Conservation (phyloP, 1,140 invertebrate genomes). For the Drosophila virilis region DNA sequence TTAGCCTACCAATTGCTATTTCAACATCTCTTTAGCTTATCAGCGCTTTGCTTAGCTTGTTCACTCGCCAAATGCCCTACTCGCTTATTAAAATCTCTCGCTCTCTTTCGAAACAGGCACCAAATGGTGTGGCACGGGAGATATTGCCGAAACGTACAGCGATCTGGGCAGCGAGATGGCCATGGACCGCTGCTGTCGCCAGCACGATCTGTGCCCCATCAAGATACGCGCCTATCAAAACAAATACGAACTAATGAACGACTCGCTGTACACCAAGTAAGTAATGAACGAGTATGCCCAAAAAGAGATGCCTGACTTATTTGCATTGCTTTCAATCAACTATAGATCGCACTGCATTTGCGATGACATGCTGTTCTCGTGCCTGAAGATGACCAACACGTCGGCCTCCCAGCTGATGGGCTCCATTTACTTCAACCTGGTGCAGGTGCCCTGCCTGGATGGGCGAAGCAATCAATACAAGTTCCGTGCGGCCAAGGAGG, state of each 20-base stretch:
- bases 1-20: background rate
- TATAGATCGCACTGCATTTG: constrained; percentile 92
- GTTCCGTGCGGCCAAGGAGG: constrained; percentile 78
- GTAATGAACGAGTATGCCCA: constrained; percentile 20
- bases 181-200: constrained; percentile 93
- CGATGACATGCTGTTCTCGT: constrained; percentile 92
- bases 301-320: background rate
- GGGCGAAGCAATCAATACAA: constrained; percentile 84
- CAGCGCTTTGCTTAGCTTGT: background rate
- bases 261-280: constrained; percentile 93
- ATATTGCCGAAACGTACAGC: constrained; percentile 92
- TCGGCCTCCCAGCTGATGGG: constrained; percentile 91
- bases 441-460: constrained; percentile 90
- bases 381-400: constrained; percentile 89
- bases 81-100: background rate
- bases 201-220: constrained; percentile 91
- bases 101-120: constrained; percentile 87
- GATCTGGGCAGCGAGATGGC: constrained; percentile 90
- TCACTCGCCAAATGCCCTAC: background rate
- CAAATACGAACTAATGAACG: constrained; percentile 93
- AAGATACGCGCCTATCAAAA: constrained; percentile 89
- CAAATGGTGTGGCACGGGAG: constrained; percentile 95
- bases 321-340: constrained; percentile 26
- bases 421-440: constrained; percentile 94
- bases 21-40: background rate